Evolutionary conservation across 1,140 invertebrate genomes (phyloP).

Genomic region (Arion vulgaris): DNA sequence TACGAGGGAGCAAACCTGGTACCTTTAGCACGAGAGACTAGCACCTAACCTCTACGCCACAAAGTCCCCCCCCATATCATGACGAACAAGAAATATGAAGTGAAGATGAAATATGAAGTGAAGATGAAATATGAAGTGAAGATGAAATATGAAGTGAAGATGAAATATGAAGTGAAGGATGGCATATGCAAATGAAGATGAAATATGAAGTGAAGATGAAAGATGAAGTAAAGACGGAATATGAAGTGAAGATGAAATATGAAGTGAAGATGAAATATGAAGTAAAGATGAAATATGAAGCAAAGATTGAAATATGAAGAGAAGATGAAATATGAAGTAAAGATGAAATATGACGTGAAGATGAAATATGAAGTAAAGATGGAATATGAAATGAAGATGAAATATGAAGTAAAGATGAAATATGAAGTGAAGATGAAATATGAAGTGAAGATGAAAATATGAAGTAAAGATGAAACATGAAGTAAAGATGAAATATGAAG

Average conservation of each 20-base stretch:
- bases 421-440: too few relatives aligned
- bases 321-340: background rate
- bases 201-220: slow-evolving; percentile 1
- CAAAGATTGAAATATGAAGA: too few relatives aligned
- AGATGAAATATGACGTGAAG: background rate
- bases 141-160: too few relatives aligned
- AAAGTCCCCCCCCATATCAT: too few relatives aligned
- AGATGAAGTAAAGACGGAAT: background rate
- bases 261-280: background rate
- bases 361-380: background rate
- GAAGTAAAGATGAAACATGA: background rate
- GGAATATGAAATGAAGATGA: background rate
- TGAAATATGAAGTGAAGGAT: too few relatives aligned
- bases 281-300: too few relatives aligned
- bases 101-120: too few relatives aligned
- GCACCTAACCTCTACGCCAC: too few relatives aligned
- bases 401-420: background rate
- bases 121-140: too few relatives aligned
- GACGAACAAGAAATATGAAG: too few relatives aligned
- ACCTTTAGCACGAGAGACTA: too few relatives aligned
- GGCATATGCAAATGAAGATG: background rate
- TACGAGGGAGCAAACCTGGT: too few relatives aligned
- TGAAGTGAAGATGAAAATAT: background rate
- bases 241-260: background rate
- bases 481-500: background rate